Evolutionary conservation across 2,888 invertebrate species (phyloP).

Genomic region (Elysia crispata): DNA sequence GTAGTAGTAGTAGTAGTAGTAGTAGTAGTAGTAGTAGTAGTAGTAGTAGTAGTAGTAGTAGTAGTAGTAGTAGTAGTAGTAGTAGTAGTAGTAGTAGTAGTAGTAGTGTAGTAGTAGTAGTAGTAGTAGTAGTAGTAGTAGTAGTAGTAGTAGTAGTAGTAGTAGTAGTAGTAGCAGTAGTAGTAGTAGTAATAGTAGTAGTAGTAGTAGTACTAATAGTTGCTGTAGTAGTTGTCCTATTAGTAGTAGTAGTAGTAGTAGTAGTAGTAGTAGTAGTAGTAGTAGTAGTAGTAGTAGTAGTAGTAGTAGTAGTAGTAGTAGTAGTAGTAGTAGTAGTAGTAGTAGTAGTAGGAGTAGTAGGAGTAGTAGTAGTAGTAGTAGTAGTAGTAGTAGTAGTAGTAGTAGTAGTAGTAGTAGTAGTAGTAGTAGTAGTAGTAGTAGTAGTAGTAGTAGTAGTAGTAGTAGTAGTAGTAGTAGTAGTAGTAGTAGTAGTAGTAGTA

Average conservation of each 20-base stretch:
- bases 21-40: slow-evolving; percentile 30
- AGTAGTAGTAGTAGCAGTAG: slow-evolving; percentile 29
- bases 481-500: slow-evolving; percentile 4
- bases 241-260: background rate
- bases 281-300: slow-evolving; percentile 16
- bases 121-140: slow-evolving; percentile 4
- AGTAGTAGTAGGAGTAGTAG: slow-evolving; percentile 3
- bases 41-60: slow-evolving; percentile 24
- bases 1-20: slow-evolving; percentile 24
- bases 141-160: slow-evolving; percentile 35
- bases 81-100: slow-evolving; percentile 9
- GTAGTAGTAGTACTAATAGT: slow-evolving; percentile 1
- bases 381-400: slow-evolving; percentile 4
- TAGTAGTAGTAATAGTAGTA: slow-evolving; percentile 3
- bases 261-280: background rate
- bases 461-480: slow-evolving; percentile 9
- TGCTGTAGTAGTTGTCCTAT: background rate
- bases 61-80: slow-evolving; percentile 14
- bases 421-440: slow-evolving; percentile 1
- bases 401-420: slow-evolving; percentile 1
- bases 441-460: slow-evolving; percentile 9
- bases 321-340: slow-evolving; percentile 4
- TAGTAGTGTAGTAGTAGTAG: no score
- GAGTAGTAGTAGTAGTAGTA: slow-evolving; percentile 3
- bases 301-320: background rate